Evolutionary conservation across 2,888 invertebrate genomes (phyloP).

Genomic region (Phoronis australis): DNA sequence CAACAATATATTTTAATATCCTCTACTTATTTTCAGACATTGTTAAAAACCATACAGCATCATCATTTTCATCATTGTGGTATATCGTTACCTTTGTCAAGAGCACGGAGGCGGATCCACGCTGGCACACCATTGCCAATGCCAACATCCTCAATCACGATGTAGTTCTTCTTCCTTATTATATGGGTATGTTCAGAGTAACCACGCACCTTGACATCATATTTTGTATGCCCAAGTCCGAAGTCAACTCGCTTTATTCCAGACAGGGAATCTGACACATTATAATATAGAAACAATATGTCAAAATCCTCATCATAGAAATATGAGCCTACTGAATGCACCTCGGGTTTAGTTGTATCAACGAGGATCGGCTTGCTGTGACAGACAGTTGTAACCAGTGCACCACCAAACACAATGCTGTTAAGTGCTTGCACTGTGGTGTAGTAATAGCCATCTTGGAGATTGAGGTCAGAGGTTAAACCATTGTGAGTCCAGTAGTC

Average conservation of each 20-base stretch:
- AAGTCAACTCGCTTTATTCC: conserved; percentile 20
- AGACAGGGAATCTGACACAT: conserved; percentile 30
- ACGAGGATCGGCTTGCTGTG: conserved; percentile 27
- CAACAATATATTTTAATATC: no score
- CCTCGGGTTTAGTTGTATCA: conserved; percentile 28
- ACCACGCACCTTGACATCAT: conserved; percentile 20
- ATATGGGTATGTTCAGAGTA: conserved; percentile 14
- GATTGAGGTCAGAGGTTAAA: conserved; percentile 6
- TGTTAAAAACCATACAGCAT: no score
- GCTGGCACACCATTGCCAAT: conserved; percentile 29
- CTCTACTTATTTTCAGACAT: no score
- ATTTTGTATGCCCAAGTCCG: conserved; percentile 23
- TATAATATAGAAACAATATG: conserved; percentile 21
- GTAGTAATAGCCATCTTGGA: conserved; percentile 32
- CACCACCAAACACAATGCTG: conserved; percentile 33
- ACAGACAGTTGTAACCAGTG: conserved; percentile 27
- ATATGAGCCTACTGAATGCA: conserved; percentile 28
- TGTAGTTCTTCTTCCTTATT: background rate
- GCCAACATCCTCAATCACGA: background rate
- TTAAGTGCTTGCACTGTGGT: conserved; percentile 29
- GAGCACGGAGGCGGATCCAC: conserved; percentile 30
- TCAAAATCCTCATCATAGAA: conserved; percentile 26
- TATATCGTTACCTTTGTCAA: conserved; percentile 30
- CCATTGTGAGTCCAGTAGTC: conserved; percentile 29
- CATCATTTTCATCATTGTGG: no score